Evolutionary conservation across 2,797 vertebrate genomes (phyloP).

Genomic region (Buphagus erythrorhynchus): DNA sequence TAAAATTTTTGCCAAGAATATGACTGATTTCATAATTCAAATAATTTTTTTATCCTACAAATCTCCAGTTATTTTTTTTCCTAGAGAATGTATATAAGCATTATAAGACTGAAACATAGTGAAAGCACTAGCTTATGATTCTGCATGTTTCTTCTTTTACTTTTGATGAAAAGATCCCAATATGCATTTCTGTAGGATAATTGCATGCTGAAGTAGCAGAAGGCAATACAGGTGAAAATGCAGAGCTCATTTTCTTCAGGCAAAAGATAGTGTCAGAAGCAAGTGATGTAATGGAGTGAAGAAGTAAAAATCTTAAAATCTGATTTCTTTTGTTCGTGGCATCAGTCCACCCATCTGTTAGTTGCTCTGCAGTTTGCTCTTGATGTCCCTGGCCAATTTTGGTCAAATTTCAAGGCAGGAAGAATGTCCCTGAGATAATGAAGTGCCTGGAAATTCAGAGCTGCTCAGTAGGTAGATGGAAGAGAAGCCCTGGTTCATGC

Average conservation of each 20-base stretch:
- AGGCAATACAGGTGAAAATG: background rate
- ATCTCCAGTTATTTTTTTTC: background rate
- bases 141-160: background rate
- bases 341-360: background rate
- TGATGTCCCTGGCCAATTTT: background rate
- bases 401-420: background rate
- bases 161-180: background rate
- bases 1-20: background rate
- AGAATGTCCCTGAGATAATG: background rate
- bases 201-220: background rate
- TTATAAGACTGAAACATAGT: background rate
- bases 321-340: background rate
- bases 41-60: background rate
- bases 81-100: background rate
- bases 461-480: background rate
- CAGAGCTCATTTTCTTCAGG: background rate
- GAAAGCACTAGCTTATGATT: background rate
- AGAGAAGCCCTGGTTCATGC: background rate
- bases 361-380: background rate
- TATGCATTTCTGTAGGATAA: background rate
- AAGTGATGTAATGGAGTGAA: background rate
- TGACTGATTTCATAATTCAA: background rate
- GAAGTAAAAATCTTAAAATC: background rate
- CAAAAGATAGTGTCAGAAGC: background rate
- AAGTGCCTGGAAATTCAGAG: background rate